These are phyloP conservation scores for Lepidurus packardi DNA, from an alignment of 1,140 invertebrate genomes.

Conservation along the genomic window DNA sequence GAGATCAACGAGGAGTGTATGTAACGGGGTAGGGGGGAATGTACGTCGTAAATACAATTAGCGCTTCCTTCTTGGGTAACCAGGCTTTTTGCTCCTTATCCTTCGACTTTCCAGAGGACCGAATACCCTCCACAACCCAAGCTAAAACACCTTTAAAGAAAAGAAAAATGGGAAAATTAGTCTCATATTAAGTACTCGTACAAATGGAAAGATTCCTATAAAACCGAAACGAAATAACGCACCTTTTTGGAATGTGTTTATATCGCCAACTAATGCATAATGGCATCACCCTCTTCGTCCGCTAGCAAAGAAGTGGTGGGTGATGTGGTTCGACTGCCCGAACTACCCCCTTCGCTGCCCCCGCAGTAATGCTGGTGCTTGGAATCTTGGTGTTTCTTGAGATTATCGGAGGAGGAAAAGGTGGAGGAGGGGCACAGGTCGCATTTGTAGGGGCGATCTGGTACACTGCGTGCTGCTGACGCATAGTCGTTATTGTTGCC, in stretches of 20 bases:
- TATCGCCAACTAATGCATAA: background rate
- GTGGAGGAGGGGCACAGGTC: slow-evolving; percentile 75
- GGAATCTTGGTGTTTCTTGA: slow-evolving; percentile 67
- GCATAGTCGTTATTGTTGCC: slow-evolving; percentile 47
- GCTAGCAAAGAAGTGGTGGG: slow-evolving; percentile 1
- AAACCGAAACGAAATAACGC: no score
- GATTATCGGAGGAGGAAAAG: slow-evolving; percentile 71
- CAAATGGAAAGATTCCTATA: no score
- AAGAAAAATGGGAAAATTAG: no score
- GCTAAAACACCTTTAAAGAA: no score
- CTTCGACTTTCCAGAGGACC: no score
- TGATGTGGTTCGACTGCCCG: slow-evolving; percentile 17
- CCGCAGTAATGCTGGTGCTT: slow-evolving; percentile 52
- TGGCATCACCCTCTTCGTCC: background rate
- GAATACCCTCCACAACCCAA: no score
- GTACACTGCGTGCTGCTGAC: slow-evolving; percentile 53
- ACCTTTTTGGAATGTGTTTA: no score
- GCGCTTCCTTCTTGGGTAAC: no score
- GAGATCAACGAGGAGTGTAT: background rate
- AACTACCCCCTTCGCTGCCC: slow-evolving; percentile 37
- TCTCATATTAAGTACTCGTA: no score
- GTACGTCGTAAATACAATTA: background rate
- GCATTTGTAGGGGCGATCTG: slow-evolving; percentile 76
- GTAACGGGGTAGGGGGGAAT: background rate
- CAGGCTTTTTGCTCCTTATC: no score